Evolutionary conservation across 2,113 vertebrate genomes (phyloP).

Genomic region (Gymnocephalus cernua): DNA sequence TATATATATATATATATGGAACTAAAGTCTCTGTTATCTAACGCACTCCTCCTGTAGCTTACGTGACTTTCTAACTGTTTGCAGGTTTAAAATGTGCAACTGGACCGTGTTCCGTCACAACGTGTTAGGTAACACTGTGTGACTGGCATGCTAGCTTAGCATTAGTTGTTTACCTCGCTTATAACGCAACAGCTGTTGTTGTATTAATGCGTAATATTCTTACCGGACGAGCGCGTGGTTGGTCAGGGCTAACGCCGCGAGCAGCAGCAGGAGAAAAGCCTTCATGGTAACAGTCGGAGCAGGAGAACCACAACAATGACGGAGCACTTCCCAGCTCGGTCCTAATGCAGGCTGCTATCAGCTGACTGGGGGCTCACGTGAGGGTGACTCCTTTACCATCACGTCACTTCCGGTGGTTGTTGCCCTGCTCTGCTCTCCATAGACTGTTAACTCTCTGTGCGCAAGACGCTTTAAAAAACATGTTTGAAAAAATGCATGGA

Average conservation of each 20-base stretch:
- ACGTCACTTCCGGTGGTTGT: constrained; percentile 27
- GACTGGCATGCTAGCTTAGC: not conserved
- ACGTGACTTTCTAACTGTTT: not conserved
- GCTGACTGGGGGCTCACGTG: constrained; percentile 61
- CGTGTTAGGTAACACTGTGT: not conserved
- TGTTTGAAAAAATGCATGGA: too few relatives aligned
- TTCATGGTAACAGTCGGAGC: constrained; percentile 63
- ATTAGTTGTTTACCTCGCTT: not conserved
- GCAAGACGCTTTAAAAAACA: too few relatives aligned
- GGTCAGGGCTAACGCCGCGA: constrained; percentile 64
- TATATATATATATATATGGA: too few relatives aligned
- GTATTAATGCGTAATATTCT: constrained; percentile 23
- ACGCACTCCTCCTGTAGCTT: too few relatives aligned
- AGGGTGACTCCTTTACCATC: fast-evolving
- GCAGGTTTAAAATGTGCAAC: not conserved
- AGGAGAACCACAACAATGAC: constrained; percentile 43
- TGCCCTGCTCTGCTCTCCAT: too few relatives aligned
- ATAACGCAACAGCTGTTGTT: too few relatives aligned
- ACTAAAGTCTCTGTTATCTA: not conserved
- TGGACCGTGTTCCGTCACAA: too few relatives aligned
- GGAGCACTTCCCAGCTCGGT: too few relatives aligned
- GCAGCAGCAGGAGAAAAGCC: constrained; percentile 47
- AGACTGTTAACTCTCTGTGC: too few relatives aligned
- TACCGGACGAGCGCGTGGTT: constrained; percentile 78
- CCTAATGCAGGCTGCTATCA: constrained; percentile 61